Base-by-base conservation (phyloP, 2,888 invertebrate genomes). In the Brachyptera putata region DNA sequence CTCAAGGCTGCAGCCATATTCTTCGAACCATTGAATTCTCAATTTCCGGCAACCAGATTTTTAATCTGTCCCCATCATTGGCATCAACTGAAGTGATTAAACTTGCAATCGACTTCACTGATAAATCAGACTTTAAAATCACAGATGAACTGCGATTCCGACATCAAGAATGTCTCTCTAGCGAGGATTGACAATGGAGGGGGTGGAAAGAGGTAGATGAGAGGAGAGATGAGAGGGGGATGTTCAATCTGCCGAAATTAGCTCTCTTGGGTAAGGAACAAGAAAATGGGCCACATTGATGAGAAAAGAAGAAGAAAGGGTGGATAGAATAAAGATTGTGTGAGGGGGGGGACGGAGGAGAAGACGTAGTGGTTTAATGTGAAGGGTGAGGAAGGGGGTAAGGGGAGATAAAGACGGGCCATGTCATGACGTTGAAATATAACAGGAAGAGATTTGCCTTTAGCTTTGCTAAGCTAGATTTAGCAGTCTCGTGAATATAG, bases 211-310 rank as follows among this genome's bases (percentile, higher is more conserved):
- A 11, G 9, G 26, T n/a, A 4, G 48, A 25, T 5, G 50, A 34
- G 50, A 4, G 16, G 18, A 22, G 53, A 36, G 18, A 11, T n/a
- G 36, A 36, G 16, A 14, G 34, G 53, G 53, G 36, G 14, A 5
- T 13, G 36, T 53, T 53, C 53, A 53, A 53, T 53, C 53, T 53
- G 36, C 14, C 34, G 53, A 34, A 53, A 53, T 53, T 53, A 53
- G 53, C 53, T 53, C 34, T 53, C 53, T 30, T 16, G 53, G 53
- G 34, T 34, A 34, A 36, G 34, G 53, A 43, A 43, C 43, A 43
- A 43, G 43, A 43, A 43, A 43, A 43, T 43, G 43, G 43, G 43
- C n/a, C n/a, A 43, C 43, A 43, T 43, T 43, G 43, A 43, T 43
- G 43, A 43, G 43, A 43, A 43, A 34, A 22, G 34, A 36, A 53